These are phyloP conservation scores for Carcharodon carcharias DNA, from an alignment of 2,797 vertebrate genomes.

Conservation along the genomic window DNA sequence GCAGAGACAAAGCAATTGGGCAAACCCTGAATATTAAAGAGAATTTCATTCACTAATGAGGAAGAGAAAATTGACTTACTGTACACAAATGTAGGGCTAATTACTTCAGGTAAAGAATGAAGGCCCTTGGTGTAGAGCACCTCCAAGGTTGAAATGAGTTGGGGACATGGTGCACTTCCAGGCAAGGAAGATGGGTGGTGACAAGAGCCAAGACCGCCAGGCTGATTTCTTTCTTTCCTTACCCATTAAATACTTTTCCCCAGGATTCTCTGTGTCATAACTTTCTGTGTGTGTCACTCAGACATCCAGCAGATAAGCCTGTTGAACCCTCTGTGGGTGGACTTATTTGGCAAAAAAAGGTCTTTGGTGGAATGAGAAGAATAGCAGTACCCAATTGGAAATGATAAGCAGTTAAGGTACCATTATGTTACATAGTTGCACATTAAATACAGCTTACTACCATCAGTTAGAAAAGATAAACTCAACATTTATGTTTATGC, in stretches of 20 bases:
- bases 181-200: not conserved
- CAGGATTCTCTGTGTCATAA: not conserved
- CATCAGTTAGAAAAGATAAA: not conserved
- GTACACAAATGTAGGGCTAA: not conserved
- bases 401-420: not conserved
- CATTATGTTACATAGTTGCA: not conserved
- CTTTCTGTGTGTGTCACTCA: not conserved
- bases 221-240: not conserved
- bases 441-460: not conserved
- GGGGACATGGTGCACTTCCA: not conserved
- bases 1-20: not conserved
- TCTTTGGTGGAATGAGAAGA: not conserved
- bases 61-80: not conserved
- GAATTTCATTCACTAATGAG: not conserved
- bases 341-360: not conserved
- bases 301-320: not conserved
- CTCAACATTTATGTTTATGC: not conserved
- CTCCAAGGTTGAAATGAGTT: not conserved
- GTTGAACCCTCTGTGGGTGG: not conserved
- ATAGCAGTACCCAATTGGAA: not conserved
- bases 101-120: not conserved
- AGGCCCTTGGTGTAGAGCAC: not conserved
- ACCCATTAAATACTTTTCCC: not conserved
- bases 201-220: not conserved
- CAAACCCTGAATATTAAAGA: not conserved